Conservation (phyloP, 2,797 vertebrate genomes). For the Crax fasciolata region DNA sequence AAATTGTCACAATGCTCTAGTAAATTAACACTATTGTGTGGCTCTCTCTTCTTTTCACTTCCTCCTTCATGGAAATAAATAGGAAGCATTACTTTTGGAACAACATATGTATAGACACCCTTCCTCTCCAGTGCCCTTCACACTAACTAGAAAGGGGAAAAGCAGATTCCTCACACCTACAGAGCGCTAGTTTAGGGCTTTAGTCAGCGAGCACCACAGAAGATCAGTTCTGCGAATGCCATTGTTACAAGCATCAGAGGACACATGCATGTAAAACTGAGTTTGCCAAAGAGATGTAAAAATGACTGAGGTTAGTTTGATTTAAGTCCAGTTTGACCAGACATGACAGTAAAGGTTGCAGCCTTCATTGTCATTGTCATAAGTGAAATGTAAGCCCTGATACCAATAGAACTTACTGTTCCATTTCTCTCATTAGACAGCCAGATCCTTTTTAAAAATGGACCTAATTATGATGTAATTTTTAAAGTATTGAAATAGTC, state of each 20-base stretch:
- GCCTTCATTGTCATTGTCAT: not conserved
- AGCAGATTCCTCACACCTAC: not conserved
- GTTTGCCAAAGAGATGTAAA: not conserved
- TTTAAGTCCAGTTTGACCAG: not conserved
- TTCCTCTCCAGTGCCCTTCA: not conserved
- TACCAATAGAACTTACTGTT: not conserved
- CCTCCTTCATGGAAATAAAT: not conserved
- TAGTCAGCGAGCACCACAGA: not conserved
- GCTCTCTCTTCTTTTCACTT: not conserved
- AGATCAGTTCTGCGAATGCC: not conserved
- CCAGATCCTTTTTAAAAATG: not conserved
- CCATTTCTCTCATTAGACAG: not conserved
- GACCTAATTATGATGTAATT: fast-evolving
- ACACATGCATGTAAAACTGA: not conserved
- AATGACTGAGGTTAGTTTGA: not conserved
- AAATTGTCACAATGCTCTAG: not conserved
- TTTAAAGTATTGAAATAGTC: not conserved
- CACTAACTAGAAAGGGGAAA: not conserved
- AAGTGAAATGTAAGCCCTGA: not conserved
- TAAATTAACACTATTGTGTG: not conserved
- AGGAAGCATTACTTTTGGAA: no score
- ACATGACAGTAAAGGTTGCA: not conserved
- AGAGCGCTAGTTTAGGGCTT: not conserved
- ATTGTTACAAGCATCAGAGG: fast-evolving
- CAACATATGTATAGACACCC: not conserved